Base-by-base conservation (phyloP, 2,113 vertebrate genomes). In the Megalops atlanticus region DNA sequence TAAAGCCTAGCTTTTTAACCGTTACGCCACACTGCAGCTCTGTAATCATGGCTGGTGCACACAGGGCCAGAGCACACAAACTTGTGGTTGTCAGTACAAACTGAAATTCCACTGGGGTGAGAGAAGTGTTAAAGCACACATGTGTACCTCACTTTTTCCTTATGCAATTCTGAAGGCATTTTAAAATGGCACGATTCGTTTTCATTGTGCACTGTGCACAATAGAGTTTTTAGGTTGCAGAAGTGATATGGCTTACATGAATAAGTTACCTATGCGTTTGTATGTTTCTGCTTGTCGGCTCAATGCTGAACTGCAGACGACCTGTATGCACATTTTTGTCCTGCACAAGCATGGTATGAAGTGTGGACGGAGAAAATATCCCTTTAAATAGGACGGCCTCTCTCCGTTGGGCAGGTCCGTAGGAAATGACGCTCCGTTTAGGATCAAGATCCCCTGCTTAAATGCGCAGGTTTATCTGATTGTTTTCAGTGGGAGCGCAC, bases 391-490 rank as follows among this genome's bases (percentile, higher is more conserved):
- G 72, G 70, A 43, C 38, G 45, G 76, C 54, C 72, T 68, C 21
- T 38, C 21, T 14, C 49, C 39, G 52, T 15, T 70, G 78, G 74
- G 80, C 83, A 69, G 77, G 71, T 64, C 72, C 38, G 21, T 41
- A 74, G 64, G 47, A 78, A 76, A 82, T 84, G 81, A 86, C 83
- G 85, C 81, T 73, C 45, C 21, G 3, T 68, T 64, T 70, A 43
- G 71, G 76, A 58, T 76, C 38, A 40, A 45, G 58, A 77, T 52
- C 33, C 27, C 24, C 40, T 1, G 74, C 43, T 78, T 80, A 64
- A 80, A 82, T 82, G 70, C 69, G 39, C 83, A 80, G 74, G 71
- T 87, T 83, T 31, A 78, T 74, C 70, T 73, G 64, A 45, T 80
- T 71, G 64, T 39, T 73, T 73, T 82, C 41, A 77, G 54, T 74